A percentile compares a stretch with the other conserved stretches of the same genome.
Conservation (phyloP, 1,140 invertebrate species). For the Notospermus geniculatus region DNA sequence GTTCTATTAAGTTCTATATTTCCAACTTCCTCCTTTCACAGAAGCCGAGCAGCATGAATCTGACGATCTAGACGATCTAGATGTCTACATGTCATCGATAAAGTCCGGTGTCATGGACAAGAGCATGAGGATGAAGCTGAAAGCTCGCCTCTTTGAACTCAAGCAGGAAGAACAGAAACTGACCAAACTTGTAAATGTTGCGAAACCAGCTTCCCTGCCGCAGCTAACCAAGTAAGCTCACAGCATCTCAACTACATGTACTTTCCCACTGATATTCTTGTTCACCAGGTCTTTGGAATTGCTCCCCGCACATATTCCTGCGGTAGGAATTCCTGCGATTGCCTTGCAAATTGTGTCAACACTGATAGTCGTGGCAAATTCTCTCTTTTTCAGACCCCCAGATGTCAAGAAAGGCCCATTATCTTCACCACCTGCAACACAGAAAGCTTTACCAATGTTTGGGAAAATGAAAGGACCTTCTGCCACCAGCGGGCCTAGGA, state of each 20-base stretch:
- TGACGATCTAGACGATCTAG: constrained; percentile 52
- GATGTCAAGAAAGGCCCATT: constrained; percentile 20
- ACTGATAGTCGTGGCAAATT: too few relatives aligned
- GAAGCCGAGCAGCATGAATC: constrained; percentile 14
- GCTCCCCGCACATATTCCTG: too few relatives aligned
- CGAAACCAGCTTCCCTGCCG: constrained; percentile 63
- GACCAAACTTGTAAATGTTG: constrained; percentile 73
- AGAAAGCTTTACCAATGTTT: constrained; percentile 10
- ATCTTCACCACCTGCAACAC: background rate
- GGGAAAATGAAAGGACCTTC: constrained; percentile 28
- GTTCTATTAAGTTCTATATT: background rate
- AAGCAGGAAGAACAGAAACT: constrained; percentile 69
- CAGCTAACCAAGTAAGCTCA: constrained; percentile 28
- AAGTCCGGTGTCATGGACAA: constrained; percentile 53
- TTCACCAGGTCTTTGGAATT: too few relatives aligned
- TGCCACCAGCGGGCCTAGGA: constrained; percentile 1
- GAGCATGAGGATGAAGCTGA: constrained; percentile 50
- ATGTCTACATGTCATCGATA: constrained; percentile 56
- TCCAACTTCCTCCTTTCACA: background rate
- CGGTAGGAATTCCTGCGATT: too few relatives aligned
- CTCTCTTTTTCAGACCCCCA: background rate
- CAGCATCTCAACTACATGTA: too few relatives aligned
- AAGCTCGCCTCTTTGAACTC: constrained; percentile 66
- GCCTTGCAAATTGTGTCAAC: too few relatives aligned
- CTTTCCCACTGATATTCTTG: too few relatives aligned